phyloP scores from a whole-genome alignment of 2,797 vertebrate species.

The Kryptolebias ocellatus region DNA sequence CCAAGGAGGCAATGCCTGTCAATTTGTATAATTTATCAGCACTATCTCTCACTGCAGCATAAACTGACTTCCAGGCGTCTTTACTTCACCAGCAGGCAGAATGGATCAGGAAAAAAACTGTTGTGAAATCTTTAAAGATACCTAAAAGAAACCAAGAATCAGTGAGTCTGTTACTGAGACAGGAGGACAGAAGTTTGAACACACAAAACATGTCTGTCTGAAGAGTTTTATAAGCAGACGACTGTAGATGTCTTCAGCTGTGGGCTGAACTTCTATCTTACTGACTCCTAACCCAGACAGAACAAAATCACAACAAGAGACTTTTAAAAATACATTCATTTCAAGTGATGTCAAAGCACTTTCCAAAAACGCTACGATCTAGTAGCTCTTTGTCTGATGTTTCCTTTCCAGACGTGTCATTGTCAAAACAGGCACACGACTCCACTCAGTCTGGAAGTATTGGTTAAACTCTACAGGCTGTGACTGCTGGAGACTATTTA shows the following conservation, averaged over 20 bases:
- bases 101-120: no score
- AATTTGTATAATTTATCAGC: slow-evolving; percentile 56
- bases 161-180: not conserved
- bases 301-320: not conserved
- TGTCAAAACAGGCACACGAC: no score
- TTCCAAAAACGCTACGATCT: not conserved
- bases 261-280: not conserved
- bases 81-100: not conserved
- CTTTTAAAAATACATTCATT: not conserved
- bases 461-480: no score
- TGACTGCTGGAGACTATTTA: no score
- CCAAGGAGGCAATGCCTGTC: slow-evolving; percentile 23
- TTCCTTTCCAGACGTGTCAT: no score
- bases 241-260: not conserved
- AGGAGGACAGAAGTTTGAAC: not conserved
- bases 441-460: no score
- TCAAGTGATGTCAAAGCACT: not conserved
- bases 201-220: not conserved
- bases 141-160: not conserved
- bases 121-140: no score
- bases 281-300: not conserved
- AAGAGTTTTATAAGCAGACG: not conserved
- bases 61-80: not conserved
- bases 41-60: slow-evolving; percentile 27
- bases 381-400: no score